Evolutionary conservation across 2,888 invertebrate species (phyloP).

Genomic region (Sinohyriopsis cumingii): DNA sequence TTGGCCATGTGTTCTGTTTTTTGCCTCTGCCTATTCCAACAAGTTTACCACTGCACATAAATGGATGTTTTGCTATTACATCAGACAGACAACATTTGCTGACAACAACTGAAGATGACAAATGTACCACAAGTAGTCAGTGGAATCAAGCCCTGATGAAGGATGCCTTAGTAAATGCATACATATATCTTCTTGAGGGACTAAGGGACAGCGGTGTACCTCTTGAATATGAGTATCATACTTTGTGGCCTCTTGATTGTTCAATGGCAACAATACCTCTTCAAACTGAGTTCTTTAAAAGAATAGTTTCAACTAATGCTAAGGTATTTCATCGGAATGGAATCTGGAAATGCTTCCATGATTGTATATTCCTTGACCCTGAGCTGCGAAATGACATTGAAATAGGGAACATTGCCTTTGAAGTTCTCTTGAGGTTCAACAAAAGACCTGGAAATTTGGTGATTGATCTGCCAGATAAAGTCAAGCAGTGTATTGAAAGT

Average conservation of each 20-base stretch:
- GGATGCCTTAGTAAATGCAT: slow-evolving; percentile 21
- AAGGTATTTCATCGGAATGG: slow-evolving; percentile 10
- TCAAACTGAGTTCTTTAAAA: no score
- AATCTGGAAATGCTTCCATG: slow-evolving; percentile 1
- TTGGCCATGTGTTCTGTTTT: slow-evolving; percentile 37
- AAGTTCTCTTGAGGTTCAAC: slow-evolving; percentile 7
- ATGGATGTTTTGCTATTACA: slow-evolving; percentile 59
- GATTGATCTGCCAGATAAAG: no score
- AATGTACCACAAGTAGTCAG: slow-evolving; percentile 13
- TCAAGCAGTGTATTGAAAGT: no score
- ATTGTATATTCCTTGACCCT: slow-evolving; percentile 13
- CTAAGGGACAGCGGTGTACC: neutral
- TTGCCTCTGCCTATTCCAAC: slow-evolving; percentile 56
- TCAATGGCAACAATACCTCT: no score
- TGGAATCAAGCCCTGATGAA: slow-evolving; percentile 21
- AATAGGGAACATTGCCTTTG: slow-evolving; percentile 6
- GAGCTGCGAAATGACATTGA: slow-evolving; percentile 2
- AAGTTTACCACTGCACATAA: slow-evolving; percentile 59
- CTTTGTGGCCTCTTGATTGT: no score
- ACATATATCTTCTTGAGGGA: slow-evolving; percentile 12
- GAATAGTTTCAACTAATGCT: neutral
- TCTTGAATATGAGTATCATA: no score
- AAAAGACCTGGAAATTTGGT: neutral
- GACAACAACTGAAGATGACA: slow-evolving; percentile 52
- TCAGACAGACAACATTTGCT: slow-evolving; percentile 51